phyloP scores from a whole-genome alignment of 2,797 vertebrate genomes.

The Tenualosa ilisha region DNA sequence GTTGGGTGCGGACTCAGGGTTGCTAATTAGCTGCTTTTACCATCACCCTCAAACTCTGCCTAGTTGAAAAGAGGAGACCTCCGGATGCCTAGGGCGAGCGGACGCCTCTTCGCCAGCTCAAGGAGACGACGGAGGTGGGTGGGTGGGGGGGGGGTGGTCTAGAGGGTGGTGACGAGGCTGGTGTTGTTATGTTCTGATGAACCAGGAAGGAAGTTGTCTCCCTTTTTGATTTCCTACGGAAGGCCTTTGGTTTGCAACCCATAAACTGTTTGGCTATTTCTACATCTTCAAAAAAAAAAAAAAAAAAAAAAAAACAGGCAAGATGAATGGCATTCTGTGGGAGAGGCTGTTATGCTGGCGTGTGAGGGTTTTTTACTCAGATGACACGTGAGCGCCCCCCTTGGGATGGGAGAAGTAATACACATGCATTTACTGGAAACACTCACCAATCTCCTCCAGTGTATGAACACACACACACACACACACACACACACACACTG shows the following conservation, averaged over 20 bases:
- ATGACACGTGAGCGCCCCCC: slow-evolving; percentile 49
- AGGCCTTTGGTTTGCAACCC: slow-evolving; percentile 69
- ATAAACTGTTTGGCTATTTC: slow-evolving; percentile 81
- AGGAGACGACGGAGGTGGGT: background rate
- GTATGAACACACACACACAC: background rate
- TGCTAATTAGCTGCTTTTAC: background rate
- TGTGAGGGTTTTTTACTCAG: slow-evolving; percentile 30
- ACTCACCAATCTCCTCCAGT: background rate
- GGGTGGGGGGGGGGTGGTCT: background rate
- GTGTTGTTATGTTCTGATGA: slow-evolving; percentile 72
- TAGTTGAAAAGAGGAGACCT: slow-evolving; percentile 18
- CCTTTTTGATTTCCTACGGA: slow-evolving; percentile 88
- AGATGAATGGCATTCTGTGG: background rate
- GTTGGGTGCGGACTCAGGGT: background rate
- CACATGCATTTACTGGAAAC: background rate
- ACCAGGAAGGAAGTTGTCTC: slow-evolving; percentile 93
- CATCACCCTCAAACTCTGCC: slow-evolving; percentile 19
- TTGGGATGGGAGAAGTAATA: slow-evolving; percentile 35
- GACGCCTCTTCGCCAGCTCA: slow-evolving; percentile 44
- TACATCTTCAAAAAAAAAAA: slow-evolving; percentile 64
- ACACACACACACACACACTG: background rate
- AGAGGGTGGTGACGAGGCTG: slow-evolving; percentile 8
- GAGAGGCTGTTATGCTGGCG: background rate
- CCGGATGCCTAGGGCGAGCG: slow-evolving; percentile 32
- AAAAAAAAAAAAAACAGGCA: slow-evolving; percentile 50